A percentile compares a stretch with the other conserved stretches of the same genome.
Evolutionary conservation across 2,113 vertebrate species (phyloP).

Genomic region (Saiga tatarica): DNA sequence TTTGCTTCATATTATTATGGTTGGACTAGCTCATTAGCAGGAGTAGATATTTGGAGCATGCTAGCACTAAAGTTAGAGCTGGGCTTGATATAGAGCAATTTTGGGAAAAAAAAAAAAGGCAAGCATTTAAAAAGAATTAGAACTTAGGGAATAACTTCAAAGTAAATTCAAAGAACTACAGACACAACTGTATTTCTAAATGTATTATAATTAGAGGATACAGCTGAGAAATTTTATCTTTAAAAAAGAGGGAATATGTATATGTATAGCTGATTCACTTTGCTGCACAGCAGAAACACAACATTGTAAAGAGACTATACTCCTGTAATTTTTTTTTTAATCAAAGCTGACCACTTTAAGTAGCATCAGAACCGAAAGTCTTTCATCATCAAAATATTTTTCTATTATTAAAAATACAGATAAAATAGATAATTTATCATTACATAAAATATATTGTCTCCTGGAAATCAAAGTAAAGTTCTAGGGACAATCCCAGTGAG

Average conservation of each 20-base stretch:
- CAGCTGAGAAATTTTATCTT: neutral
- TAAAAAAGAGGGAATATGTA: neutral
- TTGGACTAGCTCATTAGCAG: neutral
- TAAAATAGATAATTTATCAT: neutral
- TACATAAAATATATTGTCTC: neutral
- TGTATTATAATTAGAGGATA: neutral
- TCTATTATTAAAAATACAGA: neutral
- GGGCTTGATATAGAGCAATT: neutral
- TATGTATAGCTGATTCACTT: neutral
- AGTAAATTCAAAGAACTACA: neutral
- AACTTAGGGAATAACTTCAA: neutral
- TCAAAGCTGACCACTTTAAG: neutral
- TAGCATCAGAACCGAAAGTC: neutral
- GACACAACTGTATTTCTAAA: neutral
- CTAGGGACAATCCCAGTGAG: neutral
- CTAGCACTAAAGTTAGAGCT: neutral
- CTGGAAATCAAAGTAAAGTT: slow-evolving; percentile 28
- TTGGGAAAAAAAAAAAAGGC: neutral
- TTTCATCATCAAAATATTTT: neutral
- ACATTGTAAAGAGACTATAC: neutral
- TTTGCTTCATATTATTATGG: neutral
- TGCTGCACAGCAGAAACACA: neutral
- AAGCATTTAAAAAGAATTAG: neutral
- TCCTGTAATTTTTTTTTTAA: neutral
- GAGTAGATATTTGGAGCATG: neutral